Conservation (phyloP, 2,888 invertebrate genomes). For the Drosophila borborema region DNA sequence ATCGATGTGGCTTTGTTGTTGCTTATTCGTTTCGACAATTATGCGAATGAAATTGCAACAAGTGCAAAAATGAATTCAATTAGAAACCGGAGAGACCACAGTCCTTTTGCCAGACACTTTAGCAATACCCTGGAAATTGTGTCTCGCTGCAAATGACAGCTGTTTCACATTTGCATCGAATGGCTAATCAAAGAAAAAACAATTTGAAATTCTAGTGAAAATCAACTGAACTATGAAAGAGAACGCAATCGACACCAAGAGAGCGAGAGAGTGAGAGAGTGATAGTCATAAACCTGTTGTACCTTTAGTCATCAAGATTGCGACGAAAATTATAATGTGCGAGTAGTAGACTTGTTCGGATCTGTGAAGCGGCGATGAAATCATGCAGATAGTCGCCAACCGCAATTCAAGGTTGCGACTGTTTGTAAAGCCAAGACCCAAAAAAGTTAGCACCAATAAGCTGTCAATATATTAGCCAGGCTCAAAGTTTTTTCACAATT, state of each 20-base stretch:
- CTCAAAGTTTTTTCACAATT: slow-evolving; percentile 59
- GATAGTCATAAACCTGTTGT: slow-evolving; percentile 58
- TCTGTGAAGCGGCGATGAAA: slow-evolving; percentile 67
- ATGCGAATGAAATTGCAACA: slow-evolving; percentile 61
- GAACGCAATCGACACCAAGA: background rate
- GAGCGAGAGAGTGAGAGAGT: background rate
- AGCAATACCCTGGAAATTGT: slow-evolving; percentile 23
- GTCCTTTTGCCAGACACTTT: slow-evolving; percentile 49
- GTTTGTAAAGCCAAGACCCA: slow-evolving; percentile 38
- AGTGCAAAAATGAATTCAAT: slow-evolving; percentile 66
- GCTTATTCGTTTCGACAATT: slow-evolving; percentile 49
- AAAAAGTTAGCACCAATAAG: slow-evolving; percentile 28
- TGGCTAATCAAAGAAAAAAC: slow-evolving; percentile 3
- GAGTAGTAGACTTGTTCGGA: slow-evolving; percentile 53
- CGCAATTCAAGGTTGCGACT: slow-evolving; percentile 66
- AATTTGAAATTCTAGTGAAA: slow-evolving; percentile 54
- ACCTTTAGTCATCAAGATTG: slow-evolving; percentile 68
- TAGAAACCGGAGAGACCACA: slow-evolving; percentile 39
- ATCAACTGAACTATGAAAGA: slow-evolving; percentile 11
- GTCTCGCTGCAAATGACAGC: slow-evolving; percentile 26
- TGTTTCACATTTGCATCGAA: slow-evolving; percentile 27
- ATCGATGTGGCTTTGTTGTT: slow-evolving; percentile 47
- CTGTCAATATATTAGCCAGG: slow-evolving; percentile 46
- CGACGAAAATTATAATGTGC: slow-evolving; percentile 73
- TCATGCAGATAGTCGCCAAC: slow-evolving; percentile 58